Evolutionary conservation across 1,140 invertebrate genomes (phyloP), one percentile per base, ranked within the genome.

Genomic region (Stegodyphus mimosarum): DNA sequence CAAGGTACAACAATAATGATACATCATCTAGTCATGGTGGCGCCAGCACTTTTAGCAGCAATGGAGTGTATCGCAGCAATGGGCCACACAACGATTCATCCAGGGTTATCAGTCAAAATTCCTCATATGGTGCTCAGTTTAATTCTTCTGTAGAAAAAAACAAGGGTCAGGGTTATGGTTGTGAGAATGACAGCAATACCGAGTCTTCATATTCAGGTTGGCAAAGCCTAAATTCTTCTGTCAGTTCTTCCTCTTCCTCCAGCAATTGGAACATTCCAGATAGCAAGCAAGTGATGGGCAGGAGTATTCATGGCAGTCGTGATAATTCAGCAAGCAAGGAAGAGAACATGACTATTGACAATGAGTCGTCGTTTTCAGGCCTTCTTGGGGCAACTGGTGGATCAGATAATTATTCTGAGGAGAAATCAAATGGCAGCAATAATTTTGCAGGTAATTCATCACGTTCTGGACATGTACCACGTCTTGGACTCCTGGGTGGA

Each of bases 321-420:
- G 83, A 66, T 7, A 78, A 66, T 6, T 71, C 51, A 3, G 33
- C 53, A 49, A 48, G 6, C 83, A 55, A 70, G n/a, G 70, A 79
- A 11, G 77, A 79, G 18, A 55, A 70, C 49, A 79, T 63, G 17
- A 55, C 18, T 9, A 53, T 86, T 15, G 83, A 86, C 48, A 69
- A 77, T 64, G 83, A 86, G 6, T 17, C 33, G 11, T 63, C 69
- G 7, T 86, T 77, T 67, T 72, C 83, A 10, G 83, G 75, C 50
- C 52, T 75, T 6, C 51, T 84, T 15, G 83, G 83, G 7, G 74
- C 83, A 51, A 77, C 73, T 48, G 83, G 74, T n/a, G 75, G 83
- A 7, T n/a, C 67, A 6, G 55, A 76, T 7, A 74, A 6, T 52
- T 53, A 60, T 17, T 17, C 15, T 55, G 83, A 84, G 15, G 75